phyloP scores from a whole-genome alignment of 2,113 vertebrate genomes.

The Heloderma charlesbogerti region DNA sequence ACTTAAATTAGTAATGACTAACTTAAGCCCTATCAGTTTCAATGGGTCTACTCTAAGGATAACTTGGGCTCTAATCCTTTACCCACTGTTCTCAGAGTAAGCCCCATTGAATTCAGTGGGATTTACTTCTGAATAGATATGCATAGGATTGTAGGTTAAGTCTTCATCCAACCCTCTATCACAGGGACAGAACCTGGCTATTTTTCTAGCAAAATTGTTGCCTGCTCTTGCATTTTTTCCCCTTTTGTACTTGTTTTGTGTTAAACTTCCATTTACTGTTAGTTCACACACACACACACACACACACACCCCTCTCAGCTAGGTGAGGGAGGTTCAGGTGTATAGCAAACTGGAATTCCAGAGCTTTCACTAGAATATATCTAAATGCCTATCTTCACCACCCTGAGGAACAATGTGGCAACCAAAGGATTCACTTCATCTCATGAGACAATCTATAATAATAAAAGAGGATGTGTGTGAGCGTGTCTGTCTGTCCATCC shows the following conservation, averaged over 20 bases:
- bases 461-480: too few relatives aligned
- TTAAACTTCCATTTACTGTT: neutral
- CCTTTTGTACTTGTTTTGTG: neutral
- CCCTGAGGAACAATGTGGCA: neutral
- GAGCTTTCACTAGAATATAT: neutral
- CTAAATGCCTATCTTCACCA: neutral
- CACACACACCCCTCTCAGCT: neutral
- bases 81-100: neutral
- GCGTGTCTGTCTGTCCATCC: too few relatives aligned
- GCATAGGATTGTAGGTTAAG: neutral
- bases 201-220: neutral
- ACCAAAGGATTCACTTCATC: neutral
- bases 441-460: too few relatives aligned
- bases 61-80: too few relatives aligned
- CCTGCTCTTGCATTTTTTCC: neutral
- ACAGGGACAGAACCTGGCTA: neutral
- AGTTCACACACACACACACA: neutral
- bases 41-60: neutral
- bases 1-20: neutral
- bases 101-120: neutral
- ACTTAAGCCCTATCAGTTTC: neutral
- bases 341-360: neutral
- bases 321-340: neutral
- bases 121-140: neutral
- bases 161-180: too few relatives aligned